phyloP scores from a whole-genome alignment of 1,140 invertebrate genomes.

The Drosophila bifasciata region DNA sequence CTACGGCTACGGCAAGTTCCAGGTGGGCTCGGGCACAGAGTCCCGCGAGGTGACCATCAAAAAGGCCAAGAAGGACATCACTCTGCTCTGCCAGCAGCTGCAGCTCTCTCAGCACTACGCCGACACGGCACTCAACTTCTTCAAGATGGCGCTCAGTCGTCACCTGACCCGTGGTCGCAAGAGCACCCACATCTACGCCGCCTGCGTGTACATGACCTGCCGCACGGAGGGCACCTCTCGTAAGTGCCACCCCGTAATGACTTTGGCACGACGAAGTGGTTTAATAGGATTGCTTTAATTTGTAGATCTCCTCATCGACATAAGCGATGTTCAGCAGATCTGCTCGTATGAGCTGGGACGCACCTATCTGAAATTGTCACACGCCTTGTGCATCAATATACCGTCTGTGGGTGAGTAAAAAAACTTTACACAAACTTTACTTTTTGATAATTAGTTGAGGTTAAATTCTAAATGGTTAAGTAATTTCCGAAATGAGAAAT shows the following conservation, averaged over 20 bases:
- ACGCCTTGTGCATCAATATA: slow-evolving; percentile 95
- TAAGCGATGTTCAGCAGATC: slow-evolving; percentile 97
- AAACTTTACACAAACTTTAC: neutral
- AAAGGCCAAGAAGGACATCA: slow-evolving; percentile 94
- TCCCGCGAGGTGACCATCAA: slow-evolving; percentile 95
- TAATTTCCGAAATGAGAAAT: neutral
- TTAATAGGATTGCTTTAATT: neutral
- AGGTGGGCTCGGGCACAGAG: slow-evolving; percentile 92
- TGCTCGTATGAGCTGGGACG: slow-evolving; percentile 98
- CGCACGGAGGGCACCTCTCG: slow-evolving; percentile 96
- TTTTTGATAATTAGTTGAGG: neutral
- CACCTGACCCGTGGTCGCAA: slow-evolving; percentile 96
- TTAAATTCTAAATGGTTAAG: no score
- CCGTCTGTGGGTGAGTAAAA: slow-evolving; percentile 93
- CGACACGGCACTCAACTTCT: slow-evolving; percentile 97
- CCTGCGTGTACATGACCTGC: slow-evolving; percentile 99
- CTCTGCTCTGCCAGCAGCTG: slow-evolving; percentile 90
- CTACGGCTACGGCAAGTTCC: slow-evolving; percentile 90
- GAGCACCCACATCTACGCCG: slow-evolving; percentile 96
- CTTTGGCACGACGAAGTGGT: neutral
- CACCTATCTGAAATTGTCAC: slow-evolving; percentile 94
- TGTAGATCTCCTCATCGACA: slow-evolving; percentile 97
- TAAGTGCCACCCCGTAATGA: slow-evolving; percentile 85
- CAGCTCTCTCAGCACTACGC: slow-evolving; percentile 95
- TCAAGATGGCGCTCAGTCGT: slow-evolving; percentile 96